A percentile compares a stretch with the other conserved stretches of the same genome.
Conservation (phyloP, 2,797 vertebrate genomes). For the Paramormyrops hopkinsi region DNA sequence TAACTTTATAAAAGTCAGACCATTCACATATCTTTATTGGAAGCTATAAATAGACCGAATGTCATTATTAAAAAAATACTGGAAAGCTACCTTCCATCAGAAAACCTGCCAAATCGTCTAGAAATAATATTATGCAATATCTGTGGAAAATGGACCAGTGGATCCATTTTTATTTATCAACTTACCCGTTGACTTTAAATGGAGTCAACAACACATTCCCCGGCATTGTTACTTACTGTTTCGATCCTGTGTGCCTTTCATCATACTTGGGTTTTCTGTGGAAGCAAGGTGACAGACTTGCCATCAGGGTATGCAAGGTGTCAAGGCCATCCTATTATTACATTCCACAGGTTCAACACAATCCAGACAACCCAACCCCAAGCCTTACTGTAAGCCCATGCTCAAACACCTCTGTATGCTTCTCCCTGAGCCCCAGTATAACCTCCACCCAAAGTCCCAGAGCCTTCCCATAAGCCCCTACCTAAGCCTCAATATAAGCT, state of each 20-base stretch:
- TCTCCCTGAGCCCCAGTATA: neutral
- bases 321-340: neutral
- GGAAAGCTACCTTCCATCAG: neutral
- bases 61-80: neutral
- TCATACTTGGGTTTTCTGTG: constrained; percentile 61
- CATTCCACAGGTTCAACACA: neutral
- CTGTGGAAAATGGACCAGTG: neutral
- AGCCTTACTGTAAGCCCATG: neutral
- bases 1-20: neutral
- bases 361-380: neutral
- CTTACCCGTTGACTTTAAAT: neutral
- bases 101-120: neutral
- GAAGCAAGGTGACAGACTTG: constrained; percentile 23
- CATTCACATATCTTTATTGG: neutral
- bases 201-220: neutral
- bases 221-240: constrained; percentile 40
- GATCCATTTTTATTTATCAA: neutral
- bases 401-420: neutral
- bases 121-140: neutral
- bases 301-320: neutral
- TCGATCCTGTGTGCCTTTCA: constrained; percentile 47
- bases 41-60: neutral
- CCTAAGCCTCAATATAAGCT: neutral
- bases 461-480: neutral
- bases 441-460: neutral